Evolutionary conservation across 2,797 vertebrate genomes (phyloP).

Genomic region (Megalops cyprinoides): DNA sequence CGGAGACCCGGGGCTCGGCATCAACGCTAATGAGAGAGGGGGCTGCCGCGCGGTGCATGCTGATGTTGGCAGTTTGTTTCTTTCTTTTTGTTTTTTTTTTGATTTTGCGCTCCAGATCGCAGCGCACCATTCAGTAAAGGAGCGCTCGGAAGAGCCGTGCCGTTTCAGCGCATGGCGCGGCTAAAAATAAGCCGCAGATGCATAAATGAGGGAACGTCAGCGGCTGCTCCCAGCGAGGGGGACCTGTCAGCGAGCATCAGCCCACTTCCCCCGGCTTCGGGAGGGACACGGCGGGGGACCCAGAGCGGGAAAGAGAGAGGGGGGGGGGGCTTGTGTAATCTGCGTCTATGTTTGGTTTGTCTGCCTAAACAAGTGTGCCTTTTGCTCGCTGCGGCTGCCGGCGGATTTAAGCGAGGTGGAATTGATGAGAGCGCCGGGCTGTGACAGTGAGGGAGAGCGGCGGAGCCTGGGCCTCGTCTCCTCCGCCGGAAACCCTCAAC

Average conservation of each 20-base stretch:
- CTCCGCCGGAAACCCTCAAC: neutral
- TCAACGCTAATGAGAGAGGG: neutral
- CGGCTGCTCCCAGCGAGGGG: neutral
- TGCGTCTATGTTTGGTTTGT: neutral
- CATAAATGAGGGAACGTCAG: neutral
- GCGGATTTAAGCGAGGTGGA: slow-evolving; percentile 21
- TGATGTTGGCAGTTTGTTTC: slow-evolving; percentile 23
- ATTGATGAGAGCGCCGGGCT: slow-evolving; percentile 6
- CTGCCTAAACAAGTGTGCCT: neutral
- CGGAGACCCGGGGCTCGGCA: neutral
- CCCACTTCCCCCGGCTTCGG: neutral
- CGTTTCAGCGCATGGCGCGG: slow-evolving; percentile 5
- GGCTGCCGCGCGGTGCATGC: too few relatives aligned
- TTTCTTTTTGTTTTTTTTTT: neutral
- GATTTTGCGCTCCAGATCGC: neutral
- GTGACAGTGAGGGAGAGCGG: slow-evolving; percentile 1
- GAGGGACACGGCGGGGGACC: neutral
- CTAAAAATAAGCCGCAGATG: slow-evolving; percentile 12
- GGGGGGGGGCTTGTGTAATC: neutral
- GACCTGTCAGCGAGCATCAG: neutral
- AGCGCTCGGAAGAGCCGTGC: too few relatives aligned
- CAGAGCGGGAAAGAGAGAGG: neutral
- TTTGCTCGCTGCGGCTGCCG: neutral
- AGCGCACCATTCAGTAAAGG: neutral
- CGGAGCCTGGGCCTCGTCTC: neutral